phyloP scores from a whole-genome alignment of 2,113 vertebrate species.

The Atractosteus spatula region DNA sequence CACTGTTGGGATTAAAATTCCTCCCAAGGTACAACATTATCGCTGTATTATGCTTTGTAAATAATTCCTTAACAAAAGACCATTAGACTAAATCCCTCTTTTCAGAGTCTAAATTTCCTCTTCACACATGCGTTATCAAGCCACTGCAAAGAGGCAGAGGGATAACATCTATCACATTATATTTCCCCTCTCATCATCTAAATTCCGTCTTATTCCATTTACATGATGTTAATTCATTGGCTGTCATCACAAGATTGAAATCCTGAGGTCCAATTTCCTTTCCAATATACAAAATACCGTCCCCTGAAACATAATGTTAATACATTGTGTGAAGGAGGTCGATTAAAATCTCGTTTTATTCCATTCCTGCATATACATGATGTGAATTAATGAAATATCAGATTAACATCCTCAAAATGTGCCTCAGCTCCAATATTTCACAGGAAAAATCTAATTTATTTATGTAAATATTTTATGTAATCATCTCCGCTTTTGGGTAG shows the following conservation, averaged over 20 bases:
- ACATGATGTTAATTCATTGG: neutral
- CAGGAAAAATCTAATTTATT: too few relatives aligned
- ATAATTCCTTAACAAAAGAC: neutral
- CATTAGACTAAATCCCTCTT: neutral
- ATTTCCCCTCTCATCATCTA: neutral
- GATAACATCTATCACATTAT: constrained; percentile 1
- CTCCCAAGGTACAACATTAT: neutral
- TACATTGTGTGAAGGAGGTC: too few relatives aligned
- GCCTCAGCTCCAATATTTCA: neutral
- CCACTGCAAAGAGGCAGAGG: neutral
- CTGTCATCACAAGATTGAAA: neutral
- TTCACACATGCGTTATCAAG: neutral
- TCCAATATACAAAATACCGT: too few relatives aligned
- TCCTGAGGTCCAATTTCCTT: neutral
- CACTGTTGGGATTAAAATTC: neutral
- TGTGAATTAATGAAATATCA: neutral
- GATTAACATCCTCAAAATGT: neutral
- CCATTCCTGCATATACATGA: too few relatives aligned
- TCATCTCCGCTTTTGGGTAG: too few relatives aligned
- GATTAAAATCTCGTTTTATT: neutral
- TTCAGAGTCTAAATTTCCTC: neutral
- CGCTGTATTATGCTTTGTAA: neutral
- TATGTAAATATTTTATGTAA: too few relatives aligned
- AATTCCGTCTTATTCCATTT: neutral
- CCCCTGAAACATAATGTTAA: too few relatives aligned